Evolutionary conservation across 2,113 vertebrate genomes (phyloP), one percentile per base, ranked within the genome.

Genomic region (Thymallus thymallus): DNA sequence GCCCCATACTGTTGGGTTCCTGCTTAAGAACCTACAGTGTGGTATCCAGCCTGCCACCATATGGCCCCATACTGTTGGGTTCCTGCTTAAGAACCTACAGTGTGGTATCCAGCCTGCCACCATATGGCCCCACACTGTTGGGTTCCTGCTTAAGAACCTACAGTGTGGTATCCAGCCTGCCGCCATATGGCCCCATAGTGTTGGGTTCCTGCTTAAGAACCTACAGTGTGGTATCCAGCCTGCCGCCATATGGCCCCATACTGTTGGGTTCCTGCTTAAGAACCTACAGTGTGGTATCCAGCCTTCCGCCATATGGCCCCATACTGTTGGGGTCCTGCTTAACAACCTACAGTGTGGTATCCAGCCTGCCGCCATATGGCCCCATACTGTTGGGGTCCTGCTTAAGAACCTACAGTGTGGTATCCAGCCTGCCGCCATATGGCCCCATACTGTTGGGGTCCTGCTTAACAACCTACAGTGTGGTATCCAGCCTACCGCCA

Each of bases 361-460:
- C n/a, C n/a, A n/a, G n/a, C 76, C 78, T 75, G 84, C 66, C 78
- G 71, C 84, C 90, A 91, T 90, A 89, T 90, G 91, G 85, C 85
- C 72, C 80, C 85, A 88, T 84, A 89, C 79, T 87, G 88, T 51
- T 16, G 46, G 46, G 46, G 16, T 51, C 46, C 46, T 51, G 35
- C 88, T 88, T 90, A 91, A 90, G 88, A 90, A 84, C 87, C 88
- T 87, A 35, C 7, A n/a, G n/a, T n/a, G n/a, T n/a, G n/a, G n/a
- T n/a, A n/a, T n/a, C n/a, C n/a, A n/a, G n/a, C 76, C 78, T 75
- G 84, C 66, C 78, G 71, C 84, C 90, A 91, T 90, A 89, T 90
- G 91, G 85, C 85, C 72, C 80, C 85, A 88, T 84, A 89, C 79
- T 87, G 88, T 51, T 16, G 46, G 46, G 46, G 16, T 51, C 46